These are phyloP conservation scores for Tupaia chinensis DNA, from an alignment of 2,113 vertebrate genomes.

Conservation along the genomic window DNA sequence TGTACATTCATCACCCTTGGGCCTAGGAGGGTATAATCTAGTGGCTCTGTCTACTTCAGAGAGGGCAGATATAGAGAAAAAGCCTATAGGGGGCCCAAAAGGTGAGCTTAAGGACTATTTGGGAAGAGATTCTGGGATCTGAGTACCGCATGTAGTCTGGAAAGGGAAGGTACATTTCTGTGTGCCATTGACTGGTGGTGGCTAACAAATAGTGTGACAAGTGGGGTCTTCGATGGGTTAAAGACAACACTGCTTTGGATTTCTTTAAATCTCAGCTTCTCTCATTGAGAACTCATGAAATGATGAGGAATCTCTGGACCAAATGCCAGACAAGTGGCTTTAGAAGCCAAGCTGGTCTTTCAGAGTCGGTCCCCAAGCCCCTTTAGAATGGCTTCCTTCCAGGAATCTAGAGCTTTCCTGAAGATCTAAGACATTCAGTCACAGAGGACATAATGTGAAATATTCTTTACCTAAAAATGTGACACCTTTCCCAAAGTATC, in stretches of 20 bases:
- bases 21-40: accelerated
- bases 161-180: neutral
- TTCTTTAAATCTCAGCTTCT: neutral
- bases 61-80: neutral
- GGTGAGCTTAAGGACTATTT: neutral
- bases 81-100: accelerated
- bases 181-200: neutral
- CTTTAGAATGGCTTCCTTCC: neutral
- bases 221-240: neutral
- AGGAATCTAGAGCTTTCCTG: neutral
- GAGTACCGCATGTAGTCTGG: neutral
- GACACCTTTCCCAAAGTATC: neutral
- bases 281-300: neutral
- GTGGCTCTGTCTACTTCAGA: accelerated
- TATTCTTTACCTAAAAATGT: constrained; percentile 39
- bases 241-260: neutral
- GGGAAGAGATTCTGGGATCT: neutral
- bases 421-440: neutral
- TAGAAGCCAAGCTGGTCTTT: constrained; percentile 9
- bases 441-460: neutral
- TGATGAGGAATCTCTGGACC: neutral
- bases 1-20: accelerated
- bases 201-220: too few species aligned
- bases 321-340: neutral
- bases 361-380: neutral